phyloP scores from a whole-genome alignment of 2,797 vertebrate species.

The Okamejei kenojei region DNA sequence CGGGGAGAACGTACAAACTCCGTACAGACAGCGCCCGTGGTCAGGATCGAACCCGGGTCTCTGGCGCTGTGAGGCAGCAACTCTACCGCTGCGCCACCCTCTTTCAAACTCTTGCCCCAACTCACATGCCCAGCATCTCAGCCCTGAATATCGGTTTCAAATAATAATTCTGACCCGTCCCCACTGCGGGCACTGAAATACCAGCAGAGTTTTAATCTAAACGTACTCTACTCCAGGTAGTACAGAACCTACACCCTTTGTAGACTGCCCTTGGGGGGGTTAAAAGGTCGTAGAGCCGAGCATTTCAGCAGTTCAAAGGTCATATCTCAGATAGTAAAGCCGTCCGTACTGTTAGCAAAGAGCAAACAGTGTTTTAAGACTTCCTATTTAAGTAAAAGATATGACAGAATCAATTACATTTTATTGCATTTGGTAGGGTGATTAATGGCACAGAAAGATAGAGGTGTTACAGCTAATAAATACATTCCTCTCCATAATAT shows the following conservation, averaged over 20 bases:
- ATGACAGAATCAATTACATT: constrained; percentile 20
- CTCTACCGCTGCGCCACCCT: too few relatives aligned
- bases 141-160: too few relatives aligned
- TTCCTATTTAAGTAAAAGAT: constrained; percentile 30
- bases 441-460: constrained; percentile 26
- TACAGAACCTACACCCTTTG: neutral
- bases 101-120: too few relatives aligned
- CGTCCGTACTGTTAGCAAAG: neutral
- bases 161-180: too few relatives aligned
- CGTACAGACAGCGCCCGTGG: too few relatives aligned
- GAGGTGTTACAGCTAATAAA: neutral
- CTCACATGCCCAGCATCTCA: too few relatives aligned
- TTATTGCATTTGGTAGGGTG: constrained; percentile 21
- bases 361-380: constrained; percentile 25
- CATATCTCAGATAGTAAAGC: neutral
- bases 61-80: too few relatives aligned
- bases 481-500: neutral
- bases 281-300: neutral
- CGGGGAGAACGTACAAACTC: too few relatives aligned
- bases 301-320: constrained; percentile 8
- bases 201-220: neutral
- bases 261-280: neutral
- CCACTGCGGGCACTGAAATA: neutral
- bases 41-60: too few relatives aligned
- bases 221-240: neutral